Percentiles rank a stretch among this genome's conserved stretches.
Conservation (phyloP, 2,888 invertebrate genomes). For the Opisthograptis luteolata region DNA sequence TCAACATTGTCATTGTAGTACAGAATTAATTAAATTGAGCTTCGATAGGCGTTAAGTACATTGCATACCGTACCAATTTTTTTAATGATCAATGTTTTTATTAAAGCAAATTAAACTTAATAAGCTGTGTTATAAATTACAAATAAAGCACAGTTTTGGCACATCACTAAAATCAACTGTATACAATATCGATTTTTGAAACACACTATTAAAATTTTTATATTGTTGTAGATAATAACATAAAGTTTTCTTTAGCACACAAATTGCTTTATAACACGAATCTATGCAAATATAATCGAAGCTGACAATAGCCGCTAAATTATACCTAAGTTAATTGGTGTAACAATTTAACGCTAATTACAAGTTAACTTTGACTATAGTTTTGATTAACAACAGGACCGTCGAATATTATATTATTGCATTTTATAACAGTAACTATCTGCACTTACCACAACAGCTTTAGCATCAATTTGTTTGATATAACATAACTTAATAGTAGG, state of each 20-base stretch:
- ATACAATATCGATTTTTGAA: background rate
- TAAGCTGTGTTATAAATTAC: no score
- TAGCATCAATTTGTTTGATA: no score
- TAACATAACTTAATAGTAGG: no score
- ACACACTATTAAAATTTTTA: no score
- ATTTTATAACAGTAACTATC: conserved; percentile 33
- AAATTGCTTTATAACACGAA: background rate
- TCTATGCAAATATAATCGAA: background rate
- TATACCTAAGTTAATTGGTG: conserved; percentile 21
- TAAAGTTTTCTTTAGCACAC: no score
- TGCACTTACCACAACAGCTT: conserved; percentile 49
- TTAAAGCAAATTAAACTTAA: no score
- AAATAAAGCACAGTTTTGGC: conserved; percentile 44
- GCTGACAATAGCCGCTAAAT: conserved; percentile 13
- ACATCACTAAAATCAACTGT: conserved; percentile 46
- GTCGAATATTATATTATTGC: conserved; percentile 35
- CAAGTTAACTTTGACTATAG: conserved; percentile 32
- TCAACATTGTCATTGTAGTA: no score
- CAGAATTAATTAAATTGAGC: no score
- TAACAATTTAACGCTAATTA: conserved; percentile 38
- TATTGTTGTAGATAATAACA: no score
- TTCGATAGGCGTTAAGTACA: no score
- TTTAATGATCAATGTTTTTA: no score
- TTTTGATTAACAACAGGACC: conserved; percentile 38
- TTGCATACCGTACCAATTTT: no score